phyloP scores from a whole-genome alignment of 2,113 vertebrate species.

The Gymnorhina tibicen region DNA sequence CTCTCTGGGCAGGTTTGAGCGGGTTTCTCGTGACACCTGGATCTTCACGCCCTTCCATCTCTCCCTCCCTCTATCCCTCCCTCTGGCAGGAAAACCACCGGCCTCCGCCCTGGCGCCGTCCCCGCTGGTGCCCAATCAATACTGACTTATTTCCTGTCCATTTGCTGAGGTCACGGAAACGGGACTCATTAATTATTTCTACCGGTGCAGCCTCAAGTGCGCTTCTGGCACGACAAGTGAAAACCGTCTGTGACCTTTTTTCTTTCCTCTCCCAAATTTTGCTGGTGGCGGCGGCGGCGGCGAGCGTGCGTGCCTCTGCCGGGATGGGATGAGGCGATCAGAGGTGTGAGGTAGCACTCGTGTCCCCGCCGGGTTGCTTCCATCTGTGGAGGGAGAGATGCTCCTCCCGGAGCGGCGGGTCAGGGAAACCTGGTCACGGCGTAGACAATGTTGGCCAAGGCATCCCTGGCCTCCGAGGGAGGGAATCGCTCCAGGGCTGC shows the following conservation, averaged over 20 bases:
- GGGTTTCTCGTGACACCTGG: constrained; percentile 47
- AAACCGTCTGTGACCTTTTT: constrained; percentile 82
- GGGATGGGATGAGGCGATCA: background rate
- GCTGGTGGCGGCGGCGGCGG: background rate
- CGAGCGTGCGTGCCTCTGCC: accelerated
- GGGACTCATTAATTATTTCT: constrained; percentile 99
- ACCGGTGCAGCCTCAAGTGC: constrained; percentile 85
- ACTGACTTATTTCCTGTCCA: constrained; percentile 98
- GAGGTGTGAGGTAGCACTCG: accelerated
- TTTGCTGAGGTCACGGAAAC: constrained; percentile 94
- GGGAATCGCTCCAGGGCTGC: constrained; percentile 91
- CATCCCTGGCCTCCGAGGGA: constrained; percentile 90
- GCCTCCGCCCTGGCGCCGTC: constrained; percentile 94
- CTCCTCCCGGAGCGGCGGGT: constrained; percentile 9
- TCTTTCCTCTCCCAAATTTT: constrained; percentile 24
- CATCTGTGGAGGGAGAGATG: background rate
- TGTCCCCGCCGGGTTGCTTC: background rate
- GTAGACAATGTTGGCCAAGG: constrained; percentile 94
- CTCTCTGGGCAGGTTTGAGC: background rate
- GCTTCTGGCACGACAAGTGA: constrained; percentile 83
- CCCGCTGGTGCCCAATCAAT: constrained; percentile 89
- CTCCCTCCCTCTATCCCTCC: background rate
- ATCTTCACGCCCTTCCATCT: constrained; percentile 21
- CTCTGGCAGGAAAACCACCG: constrained; percentile 90
- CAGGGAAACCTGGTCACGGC: constrained; percentile 88